These are phyloP conservation scores for Micronycteris hirsuta DNA, from an alignment of 2,113 vertebrate species.

Conservation along the genomic window DNA sequence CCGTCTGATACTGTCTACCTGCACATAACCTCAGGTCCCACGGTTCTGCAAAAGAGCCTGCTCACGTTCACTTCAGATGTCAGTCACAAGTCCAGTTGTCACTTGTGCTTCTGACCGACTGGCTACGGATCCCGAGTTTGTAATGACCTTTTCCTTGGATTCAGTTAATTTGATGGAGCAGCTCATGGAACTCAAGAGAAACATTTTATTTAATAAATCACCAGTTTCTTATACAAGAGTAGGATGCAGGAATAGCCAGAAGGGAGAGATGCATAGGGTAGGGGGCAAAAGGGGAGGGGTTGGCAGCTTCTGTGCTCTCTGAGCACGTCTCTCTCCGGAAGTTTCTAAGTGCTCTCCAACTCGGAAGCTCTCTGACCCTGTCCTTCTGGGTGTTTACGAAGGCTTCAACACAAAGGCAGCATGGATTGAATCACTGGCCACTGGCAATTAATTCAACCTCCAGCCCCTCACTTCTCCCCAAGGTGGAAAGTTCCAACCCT, in stretches of 20 bases:
- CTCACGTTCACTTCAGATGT: not conserved
- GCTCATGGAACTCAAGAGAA: not conserved
- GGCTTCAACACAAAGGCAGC: not conserved
- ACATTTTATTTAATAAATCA: not conserved
- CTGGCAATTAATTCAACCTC: not conserved
- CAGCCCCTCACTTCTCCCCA: not conserved
- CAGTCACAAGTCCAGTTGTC: not conserved
- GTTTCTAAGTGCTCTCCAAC: not conserved
- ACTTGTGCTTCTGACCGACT: not conserved
- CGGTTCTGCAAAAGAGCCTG: no score
- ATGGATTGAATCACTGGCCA: not conserved
- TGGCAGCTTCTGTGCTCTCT: accelerated
- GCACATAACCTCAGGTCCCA: not conserved
- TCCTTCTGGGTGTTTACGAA: not conserved
- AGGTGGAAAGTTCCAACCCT: not conserved
- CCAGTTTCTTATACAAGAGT: not conserved
- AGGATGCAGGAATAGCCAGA: not conserved
- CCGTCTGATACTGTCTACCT: not conserved
- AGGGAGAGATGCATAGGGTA: not conserved
- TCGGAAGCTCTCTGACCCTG: not conserved
- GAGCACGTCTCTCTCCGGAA: not conserved
- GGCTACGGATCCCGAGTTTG: not conserved
- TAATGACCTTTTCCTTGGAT: not conserved
- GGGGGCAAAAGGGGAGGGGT: not conserved
- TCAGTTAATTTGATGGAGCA: not conserved